Base-by-base conservation (phyloP, 2,888 invertebrate species). In the Cancer borealis region DNA sequence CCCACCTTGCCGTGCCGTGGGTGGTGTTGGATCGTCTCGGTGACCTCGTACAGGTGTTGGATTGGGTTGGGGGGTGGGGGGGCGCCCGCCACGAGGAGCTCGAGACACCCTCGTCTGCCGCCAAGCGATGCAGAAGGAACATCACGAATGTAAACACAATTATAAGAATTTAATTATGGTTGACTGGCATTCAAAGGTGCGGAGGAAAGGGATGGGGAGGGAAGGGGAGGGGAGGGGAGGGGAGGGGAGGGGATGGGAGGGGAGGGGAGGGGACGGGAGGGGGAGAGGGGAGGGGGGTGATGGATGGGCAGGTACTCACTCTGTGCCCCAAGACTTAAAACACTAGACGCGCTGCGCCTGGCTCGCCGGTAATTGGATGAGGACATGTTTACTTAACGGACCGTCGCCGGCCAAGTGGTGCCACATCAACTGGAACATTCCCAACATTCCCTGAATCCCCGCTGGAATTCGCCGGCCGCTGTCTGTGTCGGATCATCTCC, bases 401-500 rank as follows among this genome's bases (percentile, higher is more conserved):
- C 93, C 91, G 87, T 91, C 84, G 93, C 91, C 93, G 88, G 93
- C 87, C 93, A 91, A 93, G 93, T 90, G 93, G 93, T 84, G 90
- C 90, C 90, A 84, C 93, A 93, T 93, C 93, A 90, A 93, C 93
- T 84, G 90, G 90, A 93, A 91, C 93, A 91, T 91, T 91, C 94
- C 92, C 93, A 89, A 89, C 94, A 94, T 92, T 92, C 94, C 94
- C 92, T 54, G 88, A 92, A 92, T 89, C 73, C 94, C 92, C 92
- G 30, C 47, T 73, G 94, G 94, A 94, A 94, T 94, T 92, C 94
- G 89, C 84, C 79, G 92, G 89, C 89, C 92, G 94, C 89, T 92
- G 92, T 92, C 92, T 92, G 92, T 92, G 94, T 89, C 94, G 79
- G 94, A 94, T 92, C 94, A 94, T 94, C 94, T 94, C 94, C 94